Base-by-base conservation (phyloP, 2,113 vertebrate genomes). In the Notarius lentiginosus region DNA sequence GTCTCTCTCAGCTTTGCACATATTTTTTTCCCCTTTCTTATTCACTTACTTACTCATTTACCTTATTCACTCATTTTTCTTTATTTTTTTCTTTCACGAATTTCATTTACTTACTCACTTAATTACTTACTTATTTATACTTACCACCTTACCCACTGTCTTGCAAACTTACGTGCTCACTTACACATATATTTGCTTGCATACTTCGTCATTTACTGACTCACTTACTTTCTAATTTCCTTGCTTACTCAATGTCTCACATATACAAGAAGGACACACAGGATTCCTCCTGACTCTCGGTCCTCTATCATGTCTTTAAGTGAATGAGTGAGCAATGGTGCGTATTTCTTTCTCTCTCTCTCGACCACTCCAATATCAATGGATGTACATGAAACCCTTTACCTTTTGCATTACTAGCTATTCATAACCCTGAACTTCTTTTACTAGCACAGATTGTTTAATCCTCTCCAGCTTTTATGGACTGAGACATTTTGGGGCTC, bases 401-500 rank as follows among this genome's bases (percentile, higher is more conserved):
- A 41, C 41, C 18, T 68, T 65, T 66, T 18, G 82, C 24, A 53
- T 72, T 27, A 70, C 27, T 49, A 20, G 41, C 41, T 41, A 41
- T 41, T 41, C 41, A 41, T 41, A 41, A 41, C 3, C 41, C 41
- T 51, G 24, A 47, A 4, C 81, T 53, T 9, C 6, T 66, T 83
- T 68, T 49, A 68, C 9, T 55, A 24, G 65, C 53, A 30, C 80
- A 58, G 27, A 34, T 55, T 60, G 10, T 80, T 56, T 82, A 15
- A 18, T 10, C 84, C 70, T 51, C 30, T 84, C 65, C 63, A 4
- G 22, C 68, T 63, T 79, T 87, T 91, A 53, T 24, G 24, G 41
- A 79, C 3, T 56, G 22, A 24, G 0, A 70, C 87, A 30, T 30
- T 82, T 68, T 14, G 73, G 63, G 22, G 72, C 72, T 47, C 79